Conservation (phyloP, 2,888 invertebrate species). For the Lagria hirta region DNA sequence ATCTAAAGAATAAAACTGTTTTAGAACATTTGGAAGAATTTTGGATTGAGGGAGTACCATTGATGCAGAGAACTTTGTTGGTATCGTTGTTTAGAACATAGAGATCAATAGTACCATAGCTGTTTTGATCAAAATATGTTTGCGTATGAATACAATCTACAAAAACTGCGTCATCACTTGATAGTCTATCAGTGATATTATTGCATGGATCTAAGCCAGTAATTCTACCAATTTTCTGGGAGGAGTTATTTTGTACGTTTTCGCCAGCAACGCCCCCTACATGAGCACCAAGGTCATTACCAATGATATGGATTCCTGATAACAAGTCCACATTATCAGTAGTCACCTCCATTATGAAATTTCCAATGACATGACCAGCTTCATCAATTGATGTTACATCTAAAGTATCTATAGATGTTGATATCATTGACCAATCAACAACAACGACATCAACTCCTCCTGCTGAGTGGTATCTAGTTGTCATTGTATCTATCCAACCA, state of each 20-base stretch:
- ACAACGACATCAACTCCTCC: constrained; percentile 10
- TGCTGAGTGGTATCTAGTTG: constrained; percentile 5
- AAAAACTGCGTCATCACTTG: constrained; percentile 11
- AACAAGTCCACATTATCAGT: constrained; percentile 3
- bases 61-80: no score
- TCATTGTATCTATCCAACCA: constrained; percentile 11
- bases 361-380: constrained; percentile 3
- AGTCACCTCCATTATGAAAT: constrained; percentile 12
- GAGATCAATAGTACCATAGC: constrained; percentile 6
- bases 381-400: constrained; percentile 4
- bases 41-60: not conserved
- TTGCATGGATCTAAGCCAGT: constrained; percentile 13
- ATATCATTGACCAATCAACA: constrained; percentile 10
- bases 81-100: constrained; percentile 5
- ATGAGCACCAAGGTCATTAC: constrained; percentile 8
- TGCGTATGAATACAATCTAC: constrained; percentile 11
- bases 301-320: constrained; percentile 9
- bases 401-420: not conserved
- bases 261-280: constrained; percentile 8
- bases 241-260: not conserved
- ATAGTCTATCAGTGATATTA: constrained; percentile 2
- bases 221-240: constrained; percentile 6
- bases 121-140: not conserved
- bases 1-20: constrained; percentile 9
- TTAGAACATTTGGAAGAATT: not conserved